phyloP scores from a whole-genome alignment of 2,888 invertebrate species.

The Nectonema munidae region DNA sequence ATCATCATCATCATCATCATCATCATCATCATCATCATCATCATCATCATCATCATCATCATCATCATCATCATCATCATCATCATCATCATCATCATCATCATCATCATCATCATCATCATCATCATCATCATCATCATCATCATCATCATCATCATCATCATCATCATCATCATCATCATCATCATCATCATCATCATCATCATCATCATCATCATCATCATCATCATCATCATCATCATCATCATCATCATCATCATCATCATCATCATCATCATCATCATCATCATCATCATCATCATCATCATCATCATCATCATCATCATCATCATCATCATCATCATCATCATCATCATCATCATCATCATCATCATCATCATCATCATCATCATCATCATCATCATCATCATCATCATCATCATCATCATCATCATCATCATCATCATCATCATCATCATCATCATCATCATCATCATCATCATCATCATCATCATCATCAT shows the following conservation, averaged over 20 bases:
- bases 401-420: neutral
- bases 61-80: neutral
- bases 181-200: neutral
- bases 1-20: neutral
- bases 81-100: neutral
- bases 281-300: neutral
- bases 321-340: neutral
- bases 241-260: neutral
- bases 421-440: neutral
- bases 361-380: neutral
- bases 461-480: neutral
- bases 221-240: neutral
- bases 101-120: slow-evolving; percentile 6
- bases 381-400: neutral
- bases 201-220: neutral
- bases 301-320: neutral
- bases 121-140: slow-evolving; percentile 6
- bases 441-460: neutral
- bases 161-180: neutral
- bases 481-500: neutral
- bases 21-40: neutral
- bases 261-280: neutral
- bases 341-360: neutral
- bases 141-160: slow-evolving; percentile 2
- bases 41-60: neutral